These are phyloP conservation scores for Pollimyrus isidori DNA, from an alignment of 2,113 vertebrate species.

Conservation along the genomic window DNA sequence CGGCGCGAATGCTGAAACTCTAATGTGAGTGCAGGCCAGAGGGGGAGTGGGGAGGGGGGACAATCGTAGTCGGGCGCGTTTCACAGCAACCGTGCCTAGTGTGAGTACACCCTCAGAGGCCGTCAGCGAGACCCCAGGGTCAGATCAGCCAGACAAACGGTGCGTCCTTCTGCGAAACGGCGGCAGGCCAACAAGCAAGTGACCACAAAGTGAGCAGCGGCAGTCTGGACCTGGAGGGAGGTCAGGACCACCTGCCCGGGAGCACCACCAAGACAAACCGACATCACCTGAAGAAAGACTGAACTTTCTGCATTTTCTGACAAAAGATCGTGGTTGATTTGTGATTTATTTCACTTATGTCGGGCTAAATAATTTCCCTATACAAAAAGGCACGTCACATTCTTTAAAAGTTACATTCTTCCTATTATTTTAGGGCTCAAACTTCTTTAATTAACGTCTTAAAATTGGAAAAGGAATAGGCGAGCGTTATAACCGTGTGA, in stretches of 20 bases:
- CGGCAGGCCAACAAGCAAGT: background rate
- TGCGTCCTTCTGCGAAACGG: no score
- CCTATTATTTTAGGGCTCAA: background rate
- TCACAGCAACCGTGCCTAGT: no score
- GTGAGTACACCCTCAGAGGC: no score
- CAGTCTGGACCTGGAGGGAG: background rate
- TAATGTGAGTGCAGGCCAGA: no score
- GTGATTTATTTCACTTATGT: background rate
- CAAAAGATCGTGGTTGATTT: no score
- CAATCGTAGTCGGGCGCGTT: no score
- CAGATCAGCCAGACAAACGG: no score
- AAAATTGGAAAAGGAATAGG: background rate
- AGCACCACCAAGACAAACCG: background rate
- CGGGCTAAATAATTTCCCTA: background rate
- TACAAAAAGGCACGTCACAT: background rate
- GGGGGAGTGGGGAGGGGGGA: no score
- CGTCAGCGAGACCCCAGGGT: no score
- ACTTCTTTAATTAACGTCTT: background rate
- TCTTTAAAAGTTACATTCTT: background rate
- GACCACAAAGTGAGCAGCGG: background rate
- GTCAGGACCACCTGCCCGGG: background rate
- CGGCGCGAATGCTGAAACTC: no score
- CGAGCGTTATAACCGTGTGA: background rate
- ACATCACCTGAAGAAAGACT: background rate
- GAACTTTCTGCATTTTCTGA: no score